Evolutionary conservation across 2,888 invertebrate species (phyloP), one percentile per base, ranked within the genome.

Genomic region (Frankliniella intonsa): DNA sequence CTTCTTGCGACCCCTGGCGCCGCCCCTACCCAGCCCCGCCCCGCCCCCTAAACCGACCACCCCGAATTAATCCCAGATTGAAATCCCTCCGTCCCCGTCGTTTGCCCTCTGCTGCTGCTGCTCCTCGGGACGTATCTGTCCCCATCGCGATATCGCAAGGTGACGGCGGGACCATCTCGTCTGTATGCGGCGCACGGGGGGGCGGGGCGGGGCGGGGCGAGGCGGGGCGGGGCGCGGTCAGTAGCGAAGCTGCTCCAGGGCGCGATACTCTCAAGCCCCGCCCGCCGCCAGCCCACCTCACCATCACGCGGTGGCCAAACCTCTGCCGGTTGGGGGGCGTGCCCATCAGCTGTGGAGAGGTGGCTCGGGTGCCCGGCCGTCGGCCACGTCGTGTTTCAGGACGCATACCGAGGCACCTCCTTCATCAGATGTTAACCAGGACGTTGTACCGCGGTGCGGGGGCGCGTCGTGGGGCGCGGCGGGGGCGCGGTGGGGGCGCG

Each of bases 11-110:
- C 38, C 55, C 14, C 55, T 55, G 55, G 3, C 5, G 55, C 14
- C 69, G 8, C 25, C 25, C 25, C 25, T 12, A 0, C 69, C 69
- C 10, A 25, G 8, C 69, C 11, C n/a, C n/a, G 10, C 17, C 69
- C 69, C 69, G 8, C 25, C 25, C 10, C 69, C 22, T 55, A 22
- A 5, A 22, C 22, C 69, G 19, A 55, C 65, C n/a, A n/a, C 69
- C 69, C 69, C 69, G 12, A 25, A 76, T 76, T 76, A 76, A 76
- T 76, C 69, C 69, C 25, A 76, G 69, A 76, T 76, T 76, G 69
- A 76, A 76, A 76, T 76, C 69, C 69, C 11, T 76, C 69, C 10
- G 22, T 76, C 69, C 22, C 69, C 69, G 22, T 9, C 65, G 65
- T 9, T 22, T n/a, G 22, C 69, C 22, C 55, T 17, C 2, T 38